Percentiles rank a stretch among this genome's conserved stretches.
phyloP scores from a whole-genome alignment of 2,113 vertebrate genomes.

The Patagioenas fasciata region DNA sequence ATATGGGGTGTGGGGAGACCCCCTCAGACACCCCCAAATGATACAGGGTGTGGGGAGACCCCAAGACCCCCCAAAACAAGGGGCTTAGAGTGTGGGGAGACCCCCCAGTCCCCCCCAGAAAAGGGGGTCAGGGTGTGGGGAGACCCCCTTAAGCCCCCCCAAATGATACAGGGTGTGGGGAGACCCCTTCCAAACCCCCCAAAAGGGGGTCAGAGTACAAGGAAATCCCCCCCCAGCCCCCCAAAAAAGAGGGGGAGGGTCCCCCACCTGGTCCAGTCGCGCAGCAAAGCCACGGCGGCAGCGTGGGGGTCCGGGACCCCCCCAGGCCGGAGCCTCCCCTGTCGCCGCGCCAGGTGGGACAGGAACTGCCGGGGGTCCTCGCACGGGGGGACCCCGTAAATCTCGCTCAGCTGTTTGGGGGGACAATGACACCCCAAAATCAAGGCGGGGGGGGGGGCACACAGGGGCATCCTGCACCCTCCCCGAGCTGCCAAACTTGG shows the following conservation, averaged over 20 bases:
- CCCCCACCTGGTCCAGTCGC: not conserved
- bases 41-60: not conserved
- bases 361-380: not conserved
- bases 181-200: not conserved
- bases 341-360: not conserved
- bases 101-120: too few relatives aligned
- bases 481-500: not conserved
- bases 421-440: too few relatives aligned
- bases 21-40: not conserved
- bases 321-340: not conserved
- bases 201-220: fast-evolving
- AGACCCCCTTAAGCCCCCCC: too few relatives aligned
- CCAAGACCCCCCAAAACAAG: not conserved
- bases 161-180: fast-evolving
- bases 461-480: not conserved
- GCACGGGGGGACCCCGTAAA: not conserved
- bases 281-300: not conserved
- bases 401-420: not conserved
- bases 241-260: too few relatives aligned
- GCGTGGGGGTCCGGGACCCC: not conserved
- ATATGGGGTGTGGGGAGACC: too few relatives aligned
- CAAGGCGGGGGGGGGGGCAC: not conserved
- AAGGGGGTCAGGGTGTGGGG: too few relatives aligned
- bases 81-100: not conserved
- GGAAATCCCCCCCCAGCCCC: too few relatives aligned